A percentile compares a stretch with the other conserved stretches of the same genome.
phyloP scores from a whole-genome alignment of 2,888 invertebrate genomes.

The Drosophila anomalata region DNA sequence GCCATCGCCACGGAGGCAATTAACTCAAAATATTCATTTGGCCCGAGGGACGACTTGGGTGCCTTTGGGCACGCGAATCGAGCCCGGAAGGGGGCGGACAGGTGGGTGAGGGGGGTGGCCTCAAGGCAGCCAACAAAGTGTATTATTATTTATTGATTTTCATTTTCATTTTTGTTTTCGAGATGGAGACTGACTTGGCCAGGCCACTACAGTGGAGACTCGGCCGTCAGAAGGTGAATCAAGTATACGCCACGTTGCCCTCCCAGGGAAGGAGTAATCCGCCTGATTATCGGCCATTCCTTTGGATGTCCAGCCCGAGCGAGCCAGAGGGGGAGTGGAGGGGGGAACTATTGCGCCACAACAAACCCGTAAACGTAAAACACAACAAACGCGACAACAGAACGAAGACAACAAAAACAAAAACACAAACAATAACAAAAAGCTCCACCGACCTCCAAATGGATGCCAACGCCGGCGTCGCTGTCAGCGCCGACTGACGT shows the following conservation, averaged over 20 bases:
- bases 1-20: conserved; percentile 28
- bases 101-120: neutral
- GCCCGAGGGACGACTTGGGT: conserved; percentile 24
- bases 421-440: conserved; percentile 32
- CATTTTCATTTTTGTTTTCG: conserved; percentile 52
- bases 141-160: conserved; percentile 78
- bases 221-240: neutral
- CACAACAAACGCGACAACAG: conserved; percentile 35
- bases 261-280: neutral
- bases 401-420: conserved; percentile 42
- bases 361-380: conserved; percentile 57
- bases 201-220: too few species aligned
- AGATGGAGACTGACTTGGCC: too few species aligned
- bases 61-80: conserved; percentile 18
- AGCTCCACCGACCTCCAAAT: conserved; percentile 43
- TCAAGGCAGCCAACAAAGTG: conserved; percentile 56
- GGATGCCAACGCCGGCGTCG: neutral
- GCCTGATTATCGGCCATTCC: conserved; percentile 37
- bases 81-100: conserved; percentile 3
- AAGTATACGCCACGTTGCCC: conserved; percentile 1
- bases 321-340: neutral
- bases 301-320: conserved; percentile 31
- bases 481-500: conserved; percentile 14
- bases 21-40: conserved; percentile 42
- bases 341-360: conserved; percentile 68